Base-by-base conservation (phyloP, 2,797 vertebrate genomes). In the Fratercula arctica region DNA sequence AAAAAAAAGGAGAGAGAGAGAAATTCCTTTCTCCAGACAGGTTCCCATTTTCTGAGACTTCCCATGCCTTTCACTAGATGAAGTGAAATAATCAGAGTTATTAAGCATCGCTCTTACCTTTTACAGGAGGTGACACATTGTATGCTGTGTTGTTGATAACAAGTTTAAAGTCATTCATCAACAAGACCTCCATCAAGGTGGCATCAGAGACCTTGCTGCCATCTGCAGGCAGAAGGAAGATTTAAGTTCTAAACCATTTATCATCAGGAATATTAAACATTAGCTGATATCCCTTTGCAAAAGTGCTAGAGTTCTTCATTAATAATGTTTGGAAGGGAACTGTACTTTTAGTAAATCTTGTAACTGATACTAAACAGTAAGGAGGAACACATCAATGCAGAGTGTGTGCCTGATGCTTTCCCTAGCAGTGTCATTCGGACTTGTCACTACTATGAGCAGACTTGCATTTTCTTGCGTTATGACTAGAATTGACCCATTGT, bases 161-260 rank as follows among this genome's bases (percentile, higher is more conserved):
- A 57, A 99, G 98, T 90, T 98, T 98, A 85, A 99, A 99, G 95
- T 99, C 98, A 86, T 98, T 98, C 96, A 97, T 98, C 94, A 99
- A 60, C 90, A 99, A 97, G 84, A 98, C 24, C 48, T 98, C 98
- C 94, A 99, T 98, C 54, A 98, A 96, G 1, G 98, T 99, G 76
- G 96, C 96, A 96, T 96, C 93, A 90, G 99, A 98, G 50, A 99
- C 91, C 43, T 94, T 98, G 88, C 83, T 98, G 81, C 99, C 99
- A 79, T 98, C 99, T 99, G 98, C 78, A 94, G 94, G 82, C 21
- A 46, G 11, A 48, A 87, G n/a, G 70, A 91, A 95, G 43, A 84
- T 50, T 80, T 41, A 75, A 61, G 73, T 76, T 70, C n/a, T 48
- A 56, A 25, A 26, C 75, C 4, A 66, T 50, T 72, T 60, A 31